These are phyloP conservation scores for Maniola jurtina DNA, from an alignment of 1,140 invertebrate species.

Conservation along the genomic window DNA sequence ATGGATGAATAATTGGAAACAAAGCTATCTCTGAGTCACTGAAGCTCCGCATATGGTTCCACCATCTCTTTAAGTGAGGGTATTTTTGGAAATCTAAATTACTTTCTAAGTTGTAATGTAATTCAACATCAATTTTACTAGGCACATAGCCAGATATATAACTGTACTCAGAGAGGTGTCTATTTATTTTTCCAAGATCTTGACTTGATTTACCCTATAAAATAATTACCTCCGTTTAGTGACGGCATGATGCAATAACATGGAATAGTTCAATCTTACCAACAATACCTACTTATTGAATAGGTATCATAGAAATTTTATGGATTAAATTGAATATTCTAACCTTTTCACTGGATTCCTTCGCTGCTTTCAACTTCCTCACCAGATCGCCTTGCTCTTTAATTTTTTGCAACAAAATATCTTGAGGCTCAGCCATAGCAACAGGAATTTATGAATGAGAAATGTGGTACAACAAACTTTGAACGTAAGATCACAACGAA, in stretches of 20 bases:
- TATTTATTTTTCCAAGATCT: conserved; percentile 58
- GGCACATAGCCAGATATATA: conserved; percentile 80
- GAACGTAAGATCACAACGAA: conserved; percentile 22
- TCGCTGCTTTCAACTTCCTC: conserved; percentile 88
- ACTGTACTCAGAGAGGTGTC: conserved; percentile 76
- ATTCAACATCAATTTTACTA: conserved; percentile 73
- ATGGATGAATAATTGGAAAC: conserved; percentile 56
- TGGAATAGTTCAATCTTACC: conserved; percentile 8
- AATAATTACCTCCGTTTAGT: conserved; percentile 41
- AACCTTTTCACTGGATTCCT: conserved; percentile 87
- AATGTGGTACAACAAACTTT: conserved; percentile 24
- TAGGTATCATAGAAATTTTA: not conserved
- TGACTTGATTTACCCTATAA: conserved; percentile 56
- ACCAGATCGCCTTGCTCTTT: conserved; percentile 90
- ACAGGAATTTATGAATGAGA: conserved; percentile 18
- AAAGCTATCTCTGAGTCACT: conserved; percentile 69
- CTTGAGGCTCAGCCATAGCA: conserved; percentile 59
- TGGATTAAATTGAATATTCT: conserved; percentile 39
- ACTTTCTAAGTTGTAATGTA: conserved; percentile 66
- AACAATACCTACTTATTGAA: not conserved
- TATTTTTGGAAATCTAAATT: conserved; percentile 62
- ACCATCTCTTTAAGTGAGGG: conserved; percentile 80
- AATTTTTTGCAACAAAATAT: conserved; percentile 83
- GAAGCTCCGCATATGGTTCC: conserved; percentile 81
- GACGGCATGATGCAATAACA: conserved; percentile 42